Base-by-base conservation (phyloP, 2,113 vertebrate genomes). In the Myiopsitta monachus region DNA sequence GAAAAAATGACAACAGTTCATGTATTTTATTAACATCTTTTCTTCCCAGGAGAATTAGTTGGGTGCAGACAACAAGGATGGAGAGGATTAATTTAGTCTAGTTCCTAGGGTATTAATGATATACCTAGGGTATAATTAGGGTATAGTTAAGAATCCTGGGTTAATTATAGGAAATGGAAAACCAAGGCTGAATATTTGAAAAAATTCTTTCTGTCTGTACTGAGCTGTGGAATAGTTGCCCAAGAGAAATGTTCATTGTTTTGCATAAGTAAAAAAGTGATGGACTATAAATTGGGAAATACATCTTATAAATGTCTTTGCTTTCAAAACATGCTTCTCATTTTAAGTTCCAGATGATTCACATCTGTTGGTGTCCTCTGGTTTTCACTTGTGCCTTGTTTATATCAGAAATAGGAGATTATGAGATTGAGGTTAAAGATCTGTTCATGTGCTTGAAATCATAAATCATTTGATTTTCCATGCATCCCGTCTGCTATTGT, bases 71-170 rank as follows among this genome's bases (percentile, higher is more conserved):
- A 91, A 89, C 15, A 92, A 89, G 62, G 88, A 92, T 36, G 77
- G 88, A 92, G 67, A 91, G 46, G 75, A 91, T 80, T 96, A 91
- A 96, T 95, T 96, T 96, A 88, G 70, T 24, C 49, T 94, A 84
- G 75, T 89, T 95, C 77, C 94, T 95, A 84, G 92, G 87, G 92
- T 96, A 95, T 87, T 91, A 95, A 95, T 95, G 92, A 87, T 85
- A 89, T 87, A 94, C 92, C 80, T 85, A 85, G 90, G 90, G 94
- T 96, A 94, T 88, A 95, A 95, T 96, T 96, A 94, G 84, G 93
- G 90, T 95, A 93, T 46, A 80, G 80, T 72, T 95, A 83, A 89
- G 88, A 92, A 91, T 94, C 41, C 18, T 94, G 63, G 87, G 41
- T 84, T 87, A 95, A 95, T 94, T 82, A 87, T 54, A 92, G n/a